Conservation (phyloP, 2,113 vertebrate genomes). For the Rhagologus leucostigma region DNA sequence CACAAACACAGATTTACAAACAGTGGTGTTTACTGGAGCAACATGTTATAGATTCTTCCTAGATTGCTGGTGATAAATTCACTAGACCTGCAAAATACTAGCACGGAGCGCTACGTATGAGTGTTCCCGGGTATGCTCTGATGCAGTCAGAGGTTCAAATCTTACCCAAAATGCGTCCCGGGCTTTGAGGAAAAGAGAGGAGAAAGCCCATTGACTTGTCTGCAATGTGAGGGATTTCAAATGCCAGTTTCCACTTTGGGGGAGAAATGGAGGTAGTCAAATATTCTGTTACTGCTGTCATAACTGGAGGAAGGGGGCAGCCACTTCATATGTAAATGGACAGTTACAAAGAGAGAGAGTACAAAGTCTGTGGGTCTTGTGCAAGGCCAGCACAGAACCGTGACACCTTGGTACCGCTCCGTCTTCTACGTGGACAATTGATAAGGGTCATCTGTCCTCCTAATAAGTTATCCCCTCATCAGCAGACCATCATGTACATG, state of each 20-base stretch:
- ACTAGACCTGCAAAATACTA: background rate
- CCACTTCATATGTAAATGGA: background rate
- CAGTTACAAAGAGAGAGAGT: background rate
- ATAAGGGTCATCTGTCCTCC: background rate
- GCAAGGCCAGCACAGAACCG: background rate
- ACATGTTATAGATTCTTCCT: background rate
- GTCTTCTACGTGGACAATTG: background rate
- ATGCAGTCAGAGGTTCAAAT: background rate
- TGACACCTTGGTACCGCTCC: background rate
- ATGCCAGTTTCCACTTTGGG: background rate
- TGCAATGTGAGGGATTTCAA: background rate
- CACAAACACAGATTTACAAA: background rate
- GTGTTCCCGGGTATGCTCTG: accelerated
- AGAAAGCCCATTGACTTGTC: background rate
- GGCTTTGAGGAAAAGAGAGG: background rate
- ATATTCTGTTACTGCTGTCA: background rate
- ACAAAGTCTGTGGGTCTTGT: background rate
- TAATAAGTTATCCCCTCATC: background rate
- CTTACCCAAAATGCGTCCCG: background rate
- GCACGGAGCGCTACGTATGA: background rate
- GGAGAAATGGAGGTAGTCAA: background rate
- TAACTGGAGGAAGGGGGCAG: background rate
- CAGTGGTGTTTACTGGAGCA: background rate
- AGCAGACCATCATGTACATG: background rate
- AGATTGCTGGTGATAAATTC: background rate